These are phyloP conservation scores for Caenorhabditis becei DNA, from an alignment of 2,888 invertebrate genomes.

Conservation along the genomic window DNA sequence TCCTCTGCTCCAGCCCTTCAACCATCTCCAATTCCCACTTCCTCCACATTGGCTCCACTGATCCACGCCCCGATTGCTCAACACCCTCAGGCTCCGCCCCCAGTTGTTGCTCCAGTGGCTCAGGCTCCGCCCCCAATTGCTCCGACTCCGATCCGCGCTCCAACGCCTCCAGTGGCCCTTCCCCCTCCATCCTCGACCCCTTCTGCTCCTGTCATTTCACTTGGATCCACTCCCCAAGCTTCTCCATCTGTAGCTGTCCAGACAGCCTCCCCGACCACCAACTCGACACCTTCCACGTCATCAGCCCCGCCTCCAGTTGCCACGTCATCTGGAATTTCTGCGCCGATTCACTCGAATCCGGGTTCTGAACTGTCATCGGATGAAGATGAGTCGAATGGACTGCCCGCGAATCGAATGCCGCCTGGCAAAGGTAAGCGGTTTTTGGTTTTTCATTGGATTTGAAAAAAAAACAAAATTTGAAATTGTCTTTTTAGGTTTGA, in stretches of 20 bases:
- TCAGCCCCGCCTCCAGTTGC: neutral
- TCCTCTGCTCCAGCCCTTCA: slow-evolving; percentile 8
- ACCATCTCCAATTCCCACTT: neutral
- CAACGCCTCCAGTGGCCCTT: neutral
- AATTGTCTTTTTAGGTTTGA: no score
- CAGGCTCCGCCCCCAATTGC: no score
- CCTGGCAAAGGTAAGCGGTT: slow-evolving; percentile 10
- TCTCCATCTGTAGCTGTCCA: slow-evolving; percentile 35
- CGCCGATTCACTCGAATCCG: slow-evolving; percentile 5
- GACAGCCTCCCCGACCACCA: slow-evolving; percentile 19
- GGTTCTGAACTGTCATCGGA: slow-evolving; percentile 18
- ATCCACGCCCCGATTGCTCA: no score
- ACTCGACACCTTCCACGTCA: no score
- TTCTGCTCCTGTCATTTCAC: no score
- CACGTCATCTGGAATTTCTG: slow-evolving; percentile 3
- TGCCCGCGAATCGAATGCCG: slow-evolving; percentile 17
- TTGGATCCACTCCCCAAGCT: neutral
- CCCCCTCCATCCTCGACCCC: no score
- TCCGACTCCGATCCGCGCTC: neutral
- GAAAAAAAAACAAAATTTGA: neutral
- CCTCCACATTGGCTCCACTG: neutral
- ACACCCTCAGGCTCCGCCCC: no score
- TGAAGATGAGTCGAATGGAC: slow-evolving; percentile 1
- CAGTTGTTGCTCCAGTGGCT: no score
- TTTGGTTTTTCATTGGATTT: neutral